These are phyloP conservation scores for Psilopogon haemacephalus DNA, from an alignment of 2,113 vertebrate genomes.

Conservation along the genomic window DNA sequence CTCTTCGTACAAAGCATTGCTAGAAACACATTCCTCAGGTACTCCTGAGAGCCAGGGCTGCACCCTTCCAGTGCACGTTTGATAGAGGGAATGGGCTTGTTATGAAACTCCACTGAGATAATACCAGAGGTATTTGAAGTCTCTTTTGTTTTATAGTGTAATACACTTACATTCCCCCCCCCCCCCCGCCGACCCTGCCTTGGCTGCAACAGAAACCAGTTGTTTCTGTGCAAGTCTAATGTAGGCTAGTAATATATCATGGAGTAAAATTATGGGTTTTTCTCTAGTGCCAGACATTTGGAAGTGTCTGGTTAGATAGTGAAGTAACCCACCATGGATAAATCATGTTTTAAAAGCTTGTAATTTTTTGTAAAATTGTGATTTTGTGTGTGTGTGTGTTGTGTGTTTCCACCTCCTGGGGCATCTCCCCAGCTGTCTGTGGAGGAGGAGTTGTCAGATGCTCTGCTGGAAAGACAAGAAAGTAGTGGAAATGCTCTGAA, in stretches of 20 bases:
- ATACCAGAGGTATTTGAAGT: background rate
- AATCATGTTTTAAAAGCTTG: slow-evolving; percentile 29
- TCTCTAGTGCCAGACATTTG: background rate
- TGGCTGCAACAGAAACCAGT: background rate
- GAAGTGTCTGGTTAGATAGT: slow-evolving; percentile 16
- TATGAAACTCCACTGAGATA: background rate
- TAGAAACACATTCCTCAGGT: background rate
- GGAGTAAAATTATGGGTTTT: background rate
- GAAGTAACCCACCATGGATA: background rate
- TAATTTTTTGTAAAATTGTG: background rate
- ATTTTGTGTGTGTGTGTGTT: background rate
- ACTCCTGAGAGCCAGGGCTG: background rate
- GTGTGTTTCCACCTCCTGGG: background rate
- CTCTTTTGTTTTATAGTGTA: background rate
- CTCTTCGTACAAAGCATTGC: background rate
- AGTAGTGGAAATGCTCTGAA: background rate
- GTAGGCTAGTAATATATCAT: background rate
- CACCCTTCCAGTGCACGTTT: background rate
- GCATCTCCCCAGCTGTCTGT: background rate
- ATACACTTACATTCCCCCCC: background rate
- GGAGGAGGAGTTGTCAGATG: background rate
- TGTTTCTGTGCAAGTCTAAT: background rate
- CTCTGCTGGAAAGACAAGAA: background rate
- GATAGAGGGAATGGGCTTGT: background rate
- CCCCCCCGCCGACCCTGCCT: too few species aligned